Base-by-base conservation (phyloP, 2,888 invertebrate species). In the Empis livida region DNA sequence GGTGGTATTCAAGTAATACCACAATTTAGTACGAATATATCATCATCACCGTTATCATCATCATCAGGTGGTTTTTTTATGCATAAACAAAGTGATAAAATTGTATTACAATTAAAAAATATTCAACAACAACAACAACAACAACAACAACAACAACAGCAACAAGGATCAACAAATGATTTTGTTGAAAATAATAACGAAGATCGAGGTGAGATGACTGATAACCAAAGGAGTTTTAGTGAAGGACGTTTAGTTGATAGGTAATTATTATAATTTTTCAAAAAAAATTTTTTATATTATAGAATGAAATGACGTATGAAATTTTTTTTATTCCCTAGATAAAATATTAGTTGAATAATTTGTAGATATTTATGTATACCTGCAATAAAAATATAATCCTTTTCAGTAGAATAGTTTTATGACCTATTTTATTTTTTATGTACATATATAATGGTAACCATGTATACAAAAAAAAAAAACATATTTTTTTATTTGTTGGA, bases 201-300 rank as follows among this genome's bases (percentile, higher is more conserved):
- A 14, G 42, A 27, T 31, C 41, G 27, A 39, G 42, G 55, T 30
- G 69, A 69, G 53, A 68, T 69, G 56, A 61, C 61, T 47, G 69
- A 68, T 52, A 67, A 65, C 57, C 68, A 69, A 54, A 63, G 68
- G 42, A 67, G 69, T 46, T 61, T 69, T 32, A 69, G 68, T 49
- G 68, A 68, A 50, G 68, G 62, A 47, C 62, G 68, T 13, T 54
- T 69, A 43, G 57, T 64, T 31, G 65, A 66, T 47, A 65, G 67
- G 68, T 69, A 47, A 60, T 65, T 59, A 10, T 23, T 6, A 41
- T 20, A 39, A 27, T 27, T 27, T 27, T 27, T 6, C 23, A 20
- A 20, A 8, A 4, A 8, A 27, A 27, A 27, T 27, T 27, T 27
- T 27, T 27, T 8, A 5, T 27, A 8, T 27, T 8, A 27, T 27